Percentiles rank a stretch among this genome's conserved stretches.
Evolutionary conservation across 2,113 vertebrate species (phyloP).

Genomic region (Brevimyrus niger): DNA sequence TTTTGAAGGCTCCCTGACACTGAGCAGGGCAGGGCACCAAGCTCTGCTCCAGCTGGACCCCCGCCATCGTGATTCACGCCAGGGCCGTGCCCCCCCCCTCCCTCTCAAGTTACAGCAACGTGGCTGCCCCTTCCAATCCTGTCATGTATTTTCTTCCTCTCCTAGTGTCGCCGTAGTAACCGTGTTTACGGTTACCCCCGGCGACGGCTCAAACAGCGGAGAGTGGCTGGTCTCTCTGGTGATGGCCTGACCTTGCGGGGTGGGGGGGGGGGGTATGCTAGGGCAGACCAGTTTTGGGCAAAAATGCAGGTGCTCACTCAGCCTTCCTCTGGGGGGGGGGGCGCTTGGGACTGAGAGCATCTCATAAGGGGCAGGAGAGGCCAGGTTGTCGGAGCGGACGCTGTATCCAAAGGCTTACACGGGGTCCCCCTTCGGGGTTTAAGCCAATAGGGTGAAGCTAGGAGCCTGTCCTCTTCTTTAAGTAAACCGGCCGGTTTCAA

Average conservation of each 20-base stretch:
- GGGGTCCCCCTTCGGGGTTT: background rate
- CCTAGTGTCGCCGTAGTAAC: constrained; percentile 56
- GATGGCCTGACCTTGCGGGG: background rate
- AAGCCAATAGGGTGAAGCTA: background rate
- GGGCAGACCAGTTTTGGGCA: background rate
- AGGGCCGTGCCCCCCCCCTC: constrained; percentile 46
- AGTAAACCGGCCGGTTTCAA: background rate
- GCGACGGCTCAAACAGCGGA: constrained; percentile 69
- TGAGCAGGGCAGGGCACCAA: background rate
- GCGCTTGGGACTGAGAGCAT: background rate
- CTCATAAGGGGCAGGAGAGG: background rate
- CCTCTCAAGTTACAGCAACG: constrained; percentile 58
- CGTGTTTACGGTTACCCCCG: constrained; percentile 66
- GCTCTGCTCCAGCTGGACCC: background rate
- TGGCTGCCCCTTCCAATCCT: constrained; percentile 39
- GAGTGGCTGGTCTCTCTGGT: constrained; percentile 38
- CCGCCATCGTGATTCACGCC: constrained; percentile 36
- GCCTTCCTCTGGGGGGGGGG: background rate
- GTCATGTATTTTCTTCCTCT: constrained; percentile 67
- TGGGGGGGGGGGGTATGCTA: background rate
- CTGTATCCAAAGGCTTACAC: background rate
- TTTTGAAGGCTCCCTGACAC: background rate
- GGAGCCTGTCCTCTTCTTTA: background rate
- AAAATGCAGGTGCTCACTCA: background rate
- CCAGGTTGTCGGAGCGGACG: background rate